Evolutionary conservation across 2,888 invertebrate genomes (phyloP).

Genomic region (Actias luna): DNA sequence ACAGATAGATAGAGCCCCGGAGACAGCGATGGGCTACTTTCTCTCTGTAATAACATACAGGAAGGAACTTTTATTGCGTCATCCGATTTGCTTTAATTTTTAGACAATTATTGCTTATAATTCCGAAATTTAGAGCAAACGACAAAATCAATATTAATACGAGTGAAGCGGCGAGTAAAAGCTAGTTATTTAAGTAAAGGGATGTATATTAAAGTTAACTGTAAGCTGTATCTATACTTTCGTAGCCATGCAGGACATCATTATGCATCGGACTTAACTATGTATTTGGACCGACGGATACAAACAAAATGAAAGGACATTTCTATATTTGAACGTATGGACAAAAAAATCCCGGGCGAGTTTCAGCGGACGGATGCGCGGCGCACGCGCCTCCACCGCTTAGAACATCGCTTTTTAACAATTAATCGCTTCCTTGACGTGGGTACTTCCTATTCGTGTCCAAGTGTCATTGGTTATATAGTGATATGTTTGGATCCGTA

Average conservation of each 20-base stretch:
- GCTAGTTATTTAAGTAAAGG: too few species aligned
- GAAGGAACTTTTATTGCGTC: too few species aligned
- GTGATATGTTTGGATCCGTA: constrained; percentile 31
- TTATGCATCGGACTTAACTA: constrained; percentile 57
- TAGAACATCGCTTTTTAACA: constrained; percentile 57
- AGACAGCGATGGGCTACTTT: too few species aligned
- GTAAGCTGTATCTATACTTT: constrained; percentile 37
- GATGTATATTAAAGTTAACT: neutral
- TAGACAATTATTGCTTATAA: too few species aligned
- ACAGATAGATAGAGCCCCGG: too few species aligned
- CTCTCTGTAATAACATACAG: too few species aligned
- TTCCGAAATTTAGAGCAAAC: too few species aligned
- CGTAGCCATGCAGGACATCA: constrained; percentile 56
- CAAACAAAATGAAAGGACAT: constrained; percentile 43
- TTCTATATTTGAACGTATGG: constrained; percentile 46
- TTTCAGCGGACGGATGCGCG: constrained; percentile 45
- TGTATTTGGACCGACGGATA: constrained; percentile 38
- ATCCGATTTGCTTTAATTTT: too few species aligned
- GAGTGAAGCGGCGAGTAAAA: too few species aligned
- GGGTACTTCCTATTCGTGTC: constrained; percentile 41
- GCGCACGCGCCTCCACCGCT: constrained; percentile 47
- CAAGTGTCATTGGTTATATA: constrained; percentile 6
- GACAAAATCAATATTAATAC: too few species aligned
- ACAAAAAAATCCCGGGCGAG: constrained; percentile 37
- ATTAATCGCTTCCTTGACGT: constrained; percentile 64